These are phyloP conservation scores for Cerastis rubricosa DNA, from an alignment of 2,888 invertebrate genomes.

Conservation along the genomic window DNA sequence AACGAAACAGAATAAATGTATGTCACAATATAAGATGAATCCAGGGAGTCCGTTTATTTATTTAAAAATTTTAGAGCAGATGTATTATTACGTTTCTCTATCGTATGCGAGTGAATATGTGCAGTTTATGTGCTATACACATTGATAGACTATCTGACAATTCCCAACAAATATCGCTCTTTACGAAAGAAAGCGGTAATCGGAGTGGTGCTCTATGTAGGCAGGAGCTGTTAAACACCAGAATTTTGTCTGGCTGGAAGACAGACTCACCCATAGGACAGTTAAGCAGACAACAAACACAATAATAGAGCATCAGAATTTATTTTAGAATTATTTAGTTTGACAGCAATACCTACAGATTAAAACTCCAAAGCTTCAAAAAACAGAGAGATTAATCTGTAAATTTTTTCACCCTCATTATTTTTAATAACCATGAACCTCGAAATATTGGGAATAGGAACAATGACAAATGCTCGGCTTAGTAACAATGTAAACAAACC, in stretches of 20 bases:
- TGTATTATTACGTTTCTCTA: not conserved
- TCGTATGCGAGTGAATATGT: not conserved
- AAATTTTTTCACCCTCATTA: not conserved
- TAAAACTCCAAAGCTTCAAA: not conserved
- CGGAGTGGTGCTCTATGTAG: not conserved
- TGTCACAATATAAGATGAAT: conserved; percentile 7
- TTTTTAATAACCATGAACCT: not conserved
- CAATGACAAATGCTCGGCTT: not conserved
- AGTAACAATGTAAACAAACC: not conserved
- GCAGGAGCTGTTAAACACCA: not conserved
- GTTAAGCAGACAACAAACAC: not conserved
- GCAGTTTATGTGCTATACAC: not conserved
- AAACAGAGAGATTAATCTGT: not conserved
- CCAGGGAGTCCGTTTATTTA: not conserved
- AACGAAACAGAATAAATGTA: conserved; percentile 26
- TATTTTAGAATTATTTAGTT: not conserved
- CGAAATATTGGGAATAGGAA: not conserved
- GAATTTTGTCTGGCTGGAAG: not conserved
- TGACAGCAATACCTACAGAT: not conserved
- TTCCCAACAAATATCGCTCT: not conserved
- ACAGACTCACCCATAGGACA: not conserved
- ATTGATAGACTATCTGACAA: not conserved
- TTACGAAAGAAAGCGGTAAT: no score
- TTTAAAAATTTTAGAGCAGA: not conserved
- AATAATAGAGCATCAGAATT: not conserved